Base-by-base conservation (phyloP, 1,140 invertebrate species). In the Bombus difficillimus region DNA sequence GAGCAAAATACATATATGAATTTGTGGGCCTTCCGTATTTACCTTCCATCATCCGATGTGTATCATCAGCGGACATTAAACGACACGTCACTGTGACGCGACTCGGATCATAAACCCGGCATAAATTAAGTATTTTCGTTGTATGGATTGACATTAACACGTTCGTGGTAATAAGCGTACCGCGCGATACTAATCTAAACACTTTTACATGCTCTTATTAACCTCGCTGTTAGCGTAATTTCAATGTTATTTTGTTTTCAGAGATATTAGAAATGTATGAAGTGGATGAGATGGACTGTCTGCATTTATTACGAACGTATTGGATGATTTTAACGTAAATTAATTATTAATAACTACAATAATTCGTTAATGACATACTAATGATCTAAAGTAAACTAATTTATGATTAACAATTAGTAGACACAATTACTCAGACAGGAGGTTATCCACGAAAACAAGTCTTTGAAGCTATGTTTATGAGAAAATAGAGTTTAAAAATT, bases 31-130 rank as follows among this genome's bases (percentile, higher is more conserved):
- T 37, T 34, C 6, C 39, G 28, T 64, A 41, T 79, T 32, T 68
- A 66, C 66, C 43, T 53, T 64, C 9, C 18, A 57, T 12, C 39
- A 5, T n/a, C 3, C 34, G 41, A 8, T 57, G 34, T 34, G 47
- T 47, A 53, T 68, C 72, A 37, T 83, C 41, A 66, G 22, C 32
- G 43, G 6, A 10, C 41, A 68, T 83, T 76, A 76, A 74, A 12
- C 57, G 41, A 18, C 4, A 53, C 15, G n/a, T 53, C 32, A 25
- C 18, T 74, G n/a, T 28, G 37, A 34, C 22, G 25, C 25, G 18
- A 12, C 15, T 59, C 12, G 32, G 9, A 28, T 32, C 34, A 75
- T 75, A 75, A 75, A 74, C 57, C 13, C 32, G 2, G 22, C 32
- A 15, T 62, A 53, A 76, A 53, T 53, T 22, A 18, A 22, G 5